A percentile compares a stretch with the other conserved stretches of the same genome.
Conservation (phyloP, 2,113 vertebrate genomes). For the Oophaga pumilio region DNA sequence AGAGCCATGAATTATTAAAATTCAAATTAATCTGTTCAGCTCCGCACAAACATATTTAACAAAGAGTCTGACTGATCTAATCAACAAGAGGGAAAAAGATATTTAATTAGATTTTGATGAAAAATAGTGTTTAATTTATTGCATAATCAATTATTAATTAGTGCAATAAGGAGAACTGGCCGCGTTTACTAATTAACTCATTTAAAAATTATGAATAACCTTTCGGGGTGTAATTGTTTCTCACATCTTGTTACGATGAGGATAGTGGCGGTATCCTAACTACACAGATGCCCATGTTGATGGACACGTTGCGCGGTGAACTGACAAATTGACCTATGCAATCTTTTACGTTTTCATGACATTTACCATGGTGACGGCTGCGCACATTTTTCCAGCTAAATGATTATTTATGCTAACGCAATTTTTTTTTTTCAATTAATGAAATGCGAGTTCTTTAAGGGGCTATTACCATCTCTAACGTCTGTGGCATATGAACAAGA, state of each 20-base stretch:
- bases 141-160: conserved; percentile 98
- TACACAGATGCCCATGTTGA: conserved; percentile 6
- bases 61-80: conserved; percentile 81
- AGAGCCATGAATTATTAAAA: conserved; percentile 78
- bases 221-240: conserved; percentile 85
- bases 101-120: conserved; percentile 98
- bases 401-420: not conserved
- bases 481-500: too few relatives aligned
- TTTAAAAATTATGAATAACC: conserved; percentile 95
- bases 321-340: not conserved
- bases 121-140: conserved; percentile 98
- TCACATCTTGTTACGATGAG: conserved; percentile 71
- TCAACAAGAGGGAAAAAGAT: conserved; percentile 81
- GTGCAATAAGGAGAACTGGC: conserved; percentile 88
- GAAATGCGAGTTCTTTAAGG: not conserved
- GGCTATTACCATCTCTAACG: too few relatives aligned
- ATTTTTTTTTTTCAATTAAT: not conserved
- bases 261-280: not conserved
- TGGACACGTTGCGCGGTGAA: not conserved
- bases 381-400: not conserved
- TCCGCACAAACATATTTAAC: conserved; percentile 84
- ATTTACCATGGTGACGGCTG: not conserved
- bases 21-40: conserved; percentile 77
- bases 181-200: conserved; percentile 96
- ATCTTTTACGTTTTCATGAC: not conserved